Evolutionary conservation across 2,888 invertebrate species (phyloP).

Genomic region (Campoplex nolae): DNA sequence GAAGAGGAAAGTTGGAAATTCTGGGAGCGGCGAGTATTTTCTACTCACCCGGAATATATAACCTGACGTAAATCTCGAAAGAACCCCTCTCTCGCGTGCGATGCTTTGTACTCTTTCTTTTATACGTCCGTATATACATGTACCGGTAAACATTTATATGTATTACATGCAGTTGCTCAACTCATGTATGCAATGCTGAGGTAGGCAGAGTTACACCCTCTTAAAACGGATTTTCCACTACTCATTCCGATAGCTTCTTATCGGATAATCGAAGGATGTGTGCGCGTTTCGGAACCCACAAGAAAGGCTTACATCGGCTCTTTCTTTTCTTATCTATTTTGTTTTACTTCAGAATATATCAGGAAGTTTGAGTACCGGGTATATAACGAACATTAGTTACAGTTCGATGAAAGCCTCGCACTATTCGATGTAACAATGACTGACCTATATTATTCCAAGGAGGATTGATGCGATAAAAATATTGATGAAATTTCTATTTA

Average conservation of each 20-base stretch:
- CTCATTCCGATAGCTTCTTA: conserved; percentile 69
- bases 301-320: conserved; percentile 40
- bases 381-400: conserved; percentile 36
- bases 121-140: not conserved
- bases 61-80: conserved; percentile 70
- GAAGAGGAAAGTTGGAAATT: conserved; percentile 50
- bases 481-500: too few relatives aligned
- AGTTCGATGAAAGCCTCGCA: not conserved
- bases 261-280: conserved; percentile 59
- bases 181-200: conserved; percentile 64
- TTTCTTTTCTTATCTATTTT: not conserved
- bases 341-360: conserved; percentile 5
- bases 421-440: not conserved
- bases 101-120: conserved; percentile 43
- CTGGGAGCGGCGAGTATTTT: conserved; percentile 52
- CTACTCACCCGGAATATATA: conserved; percentile 66
- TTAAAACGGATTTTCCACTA: conserved; percentile 66
- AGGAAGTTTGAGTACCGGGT: not conserved
- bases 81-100: conserved; percentile 56
- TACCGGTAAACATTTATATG: conserved; percentile 13
- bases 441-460: not conserved
- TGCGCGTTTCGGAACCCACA: conserved; percentile 20
- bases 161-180: conserved; percentile 27
- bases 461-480: too few relatives aligned
- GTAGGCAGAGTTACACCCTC: conserved; percentile 67